phyloP scores from a whole-genome alignment of 2,113 vertebrate species.

The Leuciscus idus region DNA sequence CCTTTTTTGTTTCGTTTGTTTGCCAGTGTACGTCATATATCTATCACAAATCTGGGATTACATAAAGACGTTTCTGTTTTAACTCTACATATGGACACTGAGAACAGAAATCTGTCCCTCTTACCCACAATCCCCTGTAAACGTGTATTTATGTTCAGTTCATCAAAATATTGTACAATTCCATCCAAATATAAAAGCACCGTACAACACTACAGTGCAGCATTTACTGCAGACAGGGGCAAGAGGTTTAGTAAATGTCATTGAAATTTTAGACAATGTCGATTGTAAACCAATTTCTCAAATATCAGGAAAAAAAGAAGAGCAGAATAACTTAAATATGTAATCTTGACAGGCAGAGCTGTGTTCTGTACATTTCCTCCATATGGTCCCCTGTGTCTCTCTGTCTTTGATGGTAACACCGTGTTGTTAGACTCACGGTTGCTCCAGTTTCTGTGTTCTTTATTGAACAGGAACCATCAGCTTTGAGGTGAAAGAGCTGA shows the following conservation, averaged over 20 bases:
- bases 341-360: not conserved
- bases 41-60: no score
- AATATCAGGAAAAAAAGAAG: not conserved
- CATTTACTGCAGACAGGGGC: no score
- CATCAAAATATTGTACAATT: no score
- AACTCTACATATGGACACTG: no score
- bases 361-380: not conserved
- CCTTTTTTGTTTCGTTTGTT: no score
- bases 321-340: not conserved
- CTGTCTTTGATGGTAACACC: constrained; percentile 9
- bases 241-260: not conserved
- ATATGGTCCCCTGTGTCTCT: not conserved
- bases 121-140: no score
- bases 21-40: no score
- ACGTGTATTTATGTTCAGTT: no score
- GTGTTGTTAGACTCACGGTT: not conserved
- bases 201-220: no score
- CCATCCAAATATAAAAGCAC: no score
- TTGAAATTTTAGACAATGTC: not conserved
- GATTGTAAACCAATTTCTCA: not conserved
- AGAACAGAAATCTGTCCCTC: no score
- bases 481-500: constrained; percentile 63
- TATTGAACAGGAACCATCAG: constrained; percentile 17
- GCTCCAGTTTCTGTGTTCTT: constrained; percentile 66
- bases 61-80: no score